Evolutionary conservation across 2,113 vertebrate genomes (phyloP), one percentile per base, ranked within the genome.

Genomic region (Gadus chalcogrammus): DNA sequence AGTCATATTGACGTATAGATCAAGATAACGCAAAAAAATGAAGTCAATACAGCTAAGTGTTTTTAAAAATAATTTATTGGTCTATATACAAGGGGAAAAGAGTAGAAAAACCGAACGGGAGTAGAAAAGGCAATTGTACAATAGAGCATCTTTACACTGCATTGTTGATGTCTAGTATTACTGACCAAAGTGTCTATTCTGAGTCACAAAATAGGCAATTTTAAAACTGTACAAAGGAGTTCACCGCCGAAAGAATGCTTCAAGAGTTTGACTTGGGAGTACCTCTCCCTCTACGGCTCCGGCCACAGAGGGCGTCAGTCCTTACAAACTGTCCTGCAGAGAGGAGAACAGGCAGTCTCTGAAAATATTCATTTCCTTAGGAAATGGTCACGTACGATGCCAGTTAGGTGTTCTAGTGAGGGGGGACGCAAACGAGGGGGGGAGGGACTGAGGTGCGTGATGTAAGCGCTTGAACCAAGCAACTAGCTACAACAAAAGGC

Each of bases 1-100:
- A 1, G 31, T 35, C 31, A 35, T 48, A 48, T 48, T 48, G 42
- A 48, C 8, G 42, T 35, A 35, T 35, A 4, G 31, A 35, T 35
- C 2, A 9, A 48, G 42, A 9, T 48, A 48, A 7, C 42, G 42
- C 42, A 48, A 12, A 2, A 48, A 48, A 1, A 13, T 12, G 1
- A 48, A 48, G 5, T 48, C 42, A 13, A 48, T 48, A 13, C 2
- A 48, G 42, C 8, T 1, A n/a, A 52, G 35, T 58, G 69, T 79
- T 92, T 91, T 89, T 83, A 88, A 92, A 93, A 92, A 92, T 93
- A 92, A 92, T 92, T 93, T 93, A 92, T 93, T 93, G 86, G 73
- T 91, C 71, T 91, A 89, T 92, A 75, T 91, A 92, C 91, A 91
- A 79, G 82, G 72, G 70, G 56, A 80, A 82, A 78, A 61, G 83